Percentiles rank a stretch among this genome's conserved stretches.
These are phyloP conservation scores for Microcebus griseorufus DNA, from an alignment of 2,113 vertebrate genomes.

Conservation along the genomic window DNA sequence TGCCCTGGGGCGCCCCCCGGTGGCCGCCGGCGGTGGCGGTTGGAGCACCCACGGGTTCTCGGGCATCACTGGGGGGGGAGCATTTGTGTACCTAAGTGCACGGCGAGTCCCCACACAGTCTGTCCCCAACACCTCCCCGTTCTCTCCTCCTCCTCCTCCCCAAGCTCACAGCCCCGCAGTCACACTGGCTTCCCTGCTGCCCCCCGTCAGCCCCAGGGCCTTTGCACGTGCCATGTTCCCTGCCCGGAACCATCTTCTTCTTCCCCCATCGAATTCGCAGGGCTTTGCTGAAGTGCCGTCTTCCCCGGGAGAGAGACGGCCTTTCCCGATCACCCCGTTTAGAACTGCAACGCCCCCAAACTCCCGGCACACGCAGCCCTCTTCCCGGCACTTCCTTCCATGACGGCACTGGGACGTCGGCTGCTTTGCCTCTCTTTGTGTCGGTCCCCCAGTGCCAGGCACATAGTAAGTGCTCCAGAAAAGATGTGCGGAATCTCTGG, in stretches of 20 bases:
- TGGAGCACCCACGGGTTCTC: not conserved
- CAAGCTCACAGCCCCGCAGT: not conserved
- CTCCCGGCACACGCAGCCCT: too few relatives aligned
- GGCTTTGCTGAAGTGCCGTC: not conserved
- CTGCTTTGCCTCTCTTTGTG: not conserved
- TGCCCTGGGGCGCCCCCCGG: too few relatives aligned
- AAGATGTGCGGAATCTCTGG: not conserved
- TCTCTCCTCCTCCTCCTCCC: not conserved
- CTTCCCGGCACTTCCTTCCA: not conserved
- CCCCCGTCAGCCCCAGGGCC: not conserved
- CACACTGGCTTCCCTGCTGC: not conserved
- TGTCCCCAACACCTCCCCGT: not conserved
- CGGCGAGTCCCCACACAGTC: fast-evolving
- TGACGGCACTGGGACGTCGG: fast-evolving
- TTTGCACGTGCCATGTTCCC: not conserved
- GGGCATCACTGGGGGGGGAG: not conserved
- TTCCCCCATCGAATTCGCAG: not conserved
- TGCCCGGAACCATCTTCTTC: not conserved
- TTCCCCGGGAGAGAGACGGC: not conserved
- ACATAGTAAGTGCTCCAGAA: not conserved
- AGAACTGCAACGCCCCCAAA: fast-evolving
- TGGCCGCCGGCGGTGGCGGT: not conserved
- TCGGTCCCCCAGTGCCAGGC: not conserved
- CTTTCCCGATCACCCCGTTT: not conserved
- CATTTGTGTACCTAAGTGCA: not conserved